Evolutionary conservation across 1,140 invertebrate genomes (phyloP).

Genomic region (Ostrea denselamellosa): DNA sequence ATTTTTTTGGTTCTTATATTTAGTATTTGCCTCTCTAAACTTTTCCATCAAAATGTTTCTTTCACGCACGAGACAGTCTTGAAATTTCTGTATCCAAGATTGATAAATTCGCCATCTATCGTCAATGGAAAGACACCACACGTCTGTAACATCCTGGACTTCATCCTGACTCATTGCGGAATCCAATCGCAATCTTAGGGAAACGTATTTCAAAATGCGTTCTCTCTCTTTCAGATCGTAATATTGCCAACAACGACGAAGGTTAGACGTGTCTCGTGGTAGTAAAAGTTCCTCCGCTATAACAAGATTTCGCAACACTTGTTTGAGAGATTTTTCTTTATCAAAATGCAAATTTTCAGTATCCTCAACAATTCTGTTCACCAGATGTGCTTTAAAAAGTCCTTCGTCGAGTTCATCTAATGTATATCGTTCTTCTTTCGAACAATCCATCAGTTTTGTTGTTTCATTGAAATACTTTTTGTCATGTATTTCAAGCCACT

Average conservation of each 20-base stretch:
- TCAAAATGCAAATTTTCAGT: slow-evolving; percentile 9
- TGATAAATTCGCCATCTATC: slow-evolving; percentile 75
- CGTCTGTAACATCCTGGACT: slow-evolving; percentile 45
- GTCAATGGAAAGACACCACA: slow-evolving; percentile 66
- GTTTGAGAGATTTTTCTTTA: neutral
- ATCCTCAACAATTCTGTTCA: neutral
- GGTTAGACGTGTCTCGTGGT: neutral
- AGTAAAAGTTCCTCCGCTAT: neutral
- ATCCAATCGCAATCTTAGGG: neutral
- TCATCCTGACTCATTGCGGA: slow-evolving; percentile 11
- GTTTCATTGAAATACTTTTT: neutral
- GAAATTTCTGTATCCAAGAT: slow-evolving; percentile 66
- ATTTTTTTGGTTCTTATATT: slow-evolving; percentile 53
- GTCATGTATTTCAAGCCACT: neutral
- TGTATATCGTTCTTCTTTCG: neutral
- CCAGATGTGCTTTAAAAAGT: neutral
- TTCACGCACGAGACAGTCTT: slow-evolving; percentile 29
- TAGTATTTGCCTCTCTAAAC: slow-evolving; percentile 52
- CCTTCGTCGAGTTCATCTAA: neutral
- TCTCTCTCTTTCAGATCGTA: neutral
- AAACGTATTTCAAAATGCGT: neutral
- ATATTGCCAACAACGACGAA: neutral
- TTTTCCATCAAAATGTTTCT: slow-evolving; percentile 28
- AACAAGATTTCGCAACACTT: neutral
- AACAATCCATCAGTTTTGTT: neutral